phyloP scores from a whole-genome alignment of 2,888 invertebrate species.

The Drosophila nr. perissopoda region DNA sequence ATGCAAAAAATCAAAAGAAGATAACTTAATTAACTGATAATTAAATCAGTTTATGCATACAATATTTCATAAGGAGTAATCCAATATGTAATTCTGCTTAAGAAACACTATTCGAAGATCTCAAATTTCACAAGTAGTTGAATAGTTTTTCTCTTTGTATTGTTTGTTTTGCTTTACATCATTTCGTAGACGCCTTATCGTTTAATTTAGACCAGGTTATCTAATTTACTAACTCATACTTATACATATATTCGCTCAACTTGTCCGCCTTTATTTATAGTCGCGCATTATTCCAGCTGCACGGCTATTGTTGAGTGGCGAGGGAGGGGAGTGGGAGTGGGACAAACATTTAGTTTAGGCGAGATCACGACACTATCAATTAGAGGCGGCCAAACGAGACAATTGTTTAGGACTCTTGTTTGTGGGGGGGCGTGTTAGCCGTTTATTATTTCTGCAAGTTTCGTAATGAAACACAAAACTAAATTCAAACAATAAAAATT shows the following conservation, averaged over 20 bases:
- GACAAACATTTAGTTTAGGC: slow-evolving; percentile 42
- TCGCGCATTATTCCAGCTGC: slow-evolving; percentile 23
- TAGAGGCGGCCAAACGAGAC: slow-evolving; percentile 67
- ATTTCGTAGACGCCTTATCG: slow-evolving; percentile 25
- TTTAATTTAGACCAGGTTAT: slow-evolving; percentile 29
- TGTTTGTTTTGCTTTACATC: slow-evolving; percentile 30
- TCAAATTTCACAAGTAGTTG: slow-evolving; percentile 18
- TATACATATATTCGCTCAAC: slow-evolving; percentile 28
- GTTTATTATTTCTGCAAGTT: slow-evolving; percentile 70
- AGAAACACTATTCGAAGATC: slow-evolving; percentile 4
- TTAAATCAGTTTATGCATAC: not conserved
- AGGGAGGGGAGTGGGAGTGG: not conserved
- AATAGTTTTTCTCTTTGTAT: slow-evolving; percentile 17
- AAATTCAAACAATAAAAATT: slow-evolving; percentile 46
- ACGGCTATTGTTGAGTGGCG: slow-evolving; percentile 10
- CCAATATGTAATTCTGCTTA: not conserved
- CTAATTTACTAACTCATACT: slow-evolving; percentile 40
- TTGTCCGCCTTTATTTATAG: slow-evolving; percentile 51
- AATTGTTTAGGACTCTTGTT: slow-evolving; percentile 71
- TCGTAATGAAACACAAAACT: slow-evolving; percentile 60
- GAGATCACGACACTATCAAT: slow-evolving; percentile 78
- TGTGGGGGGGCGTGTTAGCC: slow-evolving; percentile 67
- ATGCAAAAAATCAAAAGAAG: not conserved
- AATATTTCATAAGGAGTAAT: too few species aligned
- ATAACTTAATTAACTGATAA: not conserved